Conservation (phyloP, 2,888 invertebrate species). For the Drosophila multiciliata region DNA sequence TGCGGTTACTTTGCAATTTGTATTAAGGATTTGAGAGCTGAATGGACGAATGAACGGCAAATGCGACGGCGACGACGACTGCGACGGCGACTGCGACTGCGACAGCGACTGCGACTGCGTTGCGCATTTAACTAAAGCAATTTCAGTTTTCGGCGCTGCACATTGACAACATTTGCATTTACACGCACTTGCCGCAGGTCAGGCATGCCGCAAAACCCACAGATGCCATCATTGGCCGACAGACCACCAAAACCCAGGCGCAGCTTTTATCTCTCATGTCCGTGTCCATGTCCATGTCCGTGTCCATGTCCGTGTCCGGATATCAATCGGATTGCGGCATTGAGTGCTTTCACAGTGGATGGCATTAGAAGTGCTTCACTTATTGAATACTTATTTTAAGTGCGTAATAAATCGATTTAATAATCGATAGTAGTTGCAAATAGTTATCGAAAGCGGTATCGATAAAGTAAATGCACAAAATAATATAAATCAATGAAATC, state of each 20-base stretch:
- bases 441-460: not conserved
- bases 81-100: slow-evolving; percentile 43
- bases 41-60: slow-evolving; percentile 29
- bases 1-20: slow-evolving; percentile 83
- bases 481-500: not conserved
- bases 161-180: slow-evolving; percentile 76
- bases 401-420: not conserved
- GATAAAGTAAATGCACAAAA: not conserved
- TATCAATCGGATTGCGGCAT: slow-evolving; percentile 60
- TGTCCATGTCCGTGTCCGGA: slow-evolving; percentile 18
- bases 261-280: slow-evolving; percentile 10
- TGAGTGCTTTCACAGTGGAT: slow-evolving; percentile 34
- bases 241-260: slow-evolving; percentile 8
- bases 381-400: not conserved
- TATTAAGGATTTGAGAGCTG: slow-evolving; percentile 71
- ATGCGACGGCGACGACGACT: slow-evolving; percentile 37
- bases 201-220: slow-evolving; percentile 61
- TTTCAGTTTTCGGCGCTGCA: slow-evolving; percentile 73
- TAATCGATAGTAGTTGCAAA: not conserved
- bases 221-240: slow-evolving; percentile 22
- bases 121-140: slow-evolving; percentile 69
- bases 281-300: slow-evolving; percentile 12
- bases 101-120: slow-evolving; percentile 43
- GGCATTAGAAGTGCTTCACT: not conserved
- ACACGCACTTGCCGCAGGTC: slow-evolving; percentile 73